These are phyloP conservation scores for Cygnus olor DNA, from an alignment of 2,797 vertebrate genomes.

Conservation along the genomic window DNA sequence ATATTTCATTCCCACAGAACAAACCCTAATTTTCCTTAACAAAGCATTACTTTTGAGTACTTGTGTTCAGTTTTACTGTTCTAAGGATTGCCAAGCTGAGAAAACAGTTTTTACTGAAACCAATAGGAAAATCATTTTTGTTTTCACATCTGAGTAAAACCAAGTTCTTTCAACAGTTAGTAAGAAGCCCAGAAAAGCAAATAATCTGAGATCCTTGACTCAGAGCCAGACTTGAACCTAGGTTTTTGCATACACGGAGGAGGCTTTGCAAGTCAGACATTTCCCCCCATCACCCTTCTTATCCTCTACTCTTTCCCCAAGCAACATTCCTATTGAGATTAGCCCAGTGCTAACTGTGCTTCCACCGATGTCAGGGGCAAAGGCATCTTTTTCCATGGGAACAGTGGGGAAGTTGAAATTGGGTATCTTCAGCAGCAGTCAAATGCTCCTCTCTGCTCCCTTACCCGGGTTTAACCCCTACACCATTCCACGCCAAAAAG, in stretches of 20 bases:
- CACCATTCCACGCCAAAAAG: not conserved
- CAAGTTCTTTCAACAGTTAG: not conserved
- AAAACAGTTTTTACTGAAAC: not conserved
- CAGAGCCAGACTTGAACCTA: not conserved
- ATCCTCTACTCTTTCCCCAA: not conserved
- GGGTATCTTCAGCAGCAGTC: not conserved
- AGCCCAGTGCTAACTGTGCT: not conserved
- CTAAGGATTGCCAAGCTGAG: not conserved
- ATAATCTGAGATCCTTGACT: not conserved
- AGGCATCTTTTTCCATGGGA: not conserved
- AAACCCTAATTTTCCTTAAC: not conserved
- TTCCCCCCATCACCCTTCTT: not conserved
- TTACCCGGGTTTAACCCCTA: not conserved
- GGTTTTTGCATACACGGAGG: fast-evolving
- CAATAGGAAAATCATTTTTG: not conserved
- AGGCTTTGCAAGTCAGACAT: not conserved
- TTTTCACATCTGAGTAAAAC: not conserved
- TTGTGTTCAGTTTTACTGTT: not conserved
- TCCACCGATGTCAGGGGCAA: not conserved
- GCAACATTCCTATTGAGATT: not conserved
- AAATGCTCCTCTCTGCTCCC: not conserved
- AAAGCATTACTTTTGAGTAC: not conserved
- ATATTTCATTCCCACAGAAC: not conserved
- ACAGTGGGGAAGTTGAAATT: not conserved
- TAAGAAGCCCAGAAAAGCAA: not conserved